Evolutionary conservation across 2,113 vertebrate genomes (phyloP).

Genomic region (Spermophilus dauricus): DNA sequence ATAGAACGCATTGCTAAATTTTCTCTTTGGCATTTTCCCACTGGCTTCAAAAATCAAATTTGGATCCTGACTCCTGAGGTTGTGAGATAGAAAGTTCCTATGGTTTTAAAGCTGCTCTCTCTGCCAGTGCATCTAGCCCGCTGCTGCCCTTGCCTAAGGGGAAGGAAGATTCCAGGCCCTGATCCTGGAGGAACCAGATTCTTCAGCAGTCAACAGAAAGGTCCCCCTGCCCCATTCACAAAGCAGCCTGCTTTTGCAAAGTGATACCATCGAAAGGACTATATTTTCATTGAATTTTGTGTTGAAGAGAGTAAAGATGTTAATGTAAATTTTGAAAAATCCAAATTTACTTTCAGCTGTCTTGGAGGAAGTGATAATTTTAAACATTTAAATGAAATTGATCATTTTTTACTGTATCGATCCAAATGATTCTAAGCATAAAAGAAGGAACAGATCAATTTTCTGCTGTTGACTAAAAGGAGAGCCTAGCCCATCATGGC

Average conservation of each 20-base stretch:
- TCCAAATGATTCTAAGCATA: background rate
- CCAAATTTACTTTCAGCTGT: too few relatives aligned
- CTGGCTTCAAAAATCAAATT: background rate
- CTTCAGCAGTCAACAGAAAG: background rate
- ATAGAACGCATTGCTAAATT: background rate
- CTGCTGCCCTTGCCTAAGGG: too few relatives aligned
- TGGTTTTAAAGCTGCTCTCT: background rate
- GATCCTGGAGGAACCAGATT: background rate
- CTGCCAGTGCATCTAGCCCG: background rate
- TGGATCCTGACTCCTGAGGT: background rate
- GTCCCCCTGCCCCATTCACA: background rate
- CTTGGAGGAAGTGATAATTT: background rate
- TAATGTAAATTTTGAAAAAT: too few relatives aligned
- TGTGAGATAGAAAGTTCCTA: background rate
- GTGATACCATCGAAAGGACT: background rate
- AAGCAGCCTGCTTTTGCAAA: background rate
- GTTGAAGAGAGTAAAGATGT: too few relatives aligned
- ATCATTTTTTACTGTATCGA: background rate
- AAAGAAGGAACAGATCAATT: background rate
- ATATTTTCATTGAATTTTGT: too few relatives aligned
- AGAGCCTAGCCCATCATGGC: too few relatives aligned
- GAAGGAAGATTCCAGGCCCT: too few relatives aligned
- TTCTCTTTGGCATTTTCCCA: slow-evolving; percentile 1
- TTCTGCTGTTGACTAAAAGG: background rate
- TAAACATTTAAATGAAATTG: background rate